Conservation (phyloP, 2,797 vertebrate genomes). For the Psittacula echo region DNA sequence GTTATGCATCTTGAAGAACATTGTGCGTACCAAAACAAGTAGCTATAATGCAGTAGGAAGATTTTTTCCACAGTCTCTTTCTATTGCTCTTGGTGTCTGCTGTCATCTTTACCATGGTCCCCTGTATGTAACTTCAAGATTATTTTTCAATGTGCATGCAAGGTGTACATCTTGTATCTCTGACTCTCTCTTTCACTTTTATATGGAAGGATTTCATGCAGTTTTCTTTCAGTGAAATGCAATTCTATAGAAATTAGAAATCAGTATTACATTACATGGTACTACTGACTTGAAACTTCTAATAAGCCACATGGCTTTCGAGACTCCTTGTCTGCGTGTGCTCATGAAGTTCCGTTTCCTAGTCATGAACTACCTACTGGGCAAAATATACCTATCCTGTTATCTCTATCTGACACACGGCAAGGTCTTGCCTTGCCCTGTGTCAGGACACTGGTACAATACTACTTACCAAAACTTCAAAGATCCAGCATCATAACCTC, state of each 20-base stretch:
- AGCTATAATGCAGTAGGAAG: not conserved
- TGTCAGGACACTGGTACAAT: slow-evolving; percentile 3
- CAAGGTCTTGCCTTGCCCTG: not conserved
- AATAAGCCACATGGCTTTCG: slow-evolving; percentile 36
- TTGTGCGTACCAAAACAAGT: not conserved
- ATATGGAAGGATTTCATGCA: not conserved
- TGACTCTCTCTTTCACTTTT: not conserved
- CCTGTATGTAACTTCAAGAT: not conserved
- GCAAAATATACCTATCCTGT: not conserved
- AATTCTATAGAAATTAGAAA: slow-evolving; percentile 26
- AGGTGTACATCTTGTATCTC: not conserved
- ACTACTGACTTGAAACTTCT: slow-evolving; percentile 49
- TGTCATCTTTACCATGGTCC: not conserved
- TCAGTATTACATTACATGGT: slow-evolving; percentile 56
- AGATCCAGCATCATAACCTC: slow-evolving; percentile 43
- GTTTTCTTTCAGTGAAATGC: not conserved
- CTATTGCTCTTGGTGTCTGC: not conserved
- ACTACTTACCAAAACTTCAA: slow-evolving; percentile 13
- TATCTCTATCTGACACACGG: not conserved
- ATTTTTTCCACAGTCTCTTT: not conserved
- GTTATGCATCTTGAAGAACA: not conserved
- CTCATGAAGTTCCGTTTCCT: not conserved
- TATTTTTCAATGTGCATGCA: not conserved
- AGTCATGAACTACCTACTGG: not conserved
- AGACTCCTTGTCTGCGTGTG: slow-evolving; percentile 15